Percentiles rank a stretch among this genome's conserved stretches.
phyloP scores from a whole-genome alignment of 2,113 vertebrate genomes.

The Coracopsis vasa region DNA sequence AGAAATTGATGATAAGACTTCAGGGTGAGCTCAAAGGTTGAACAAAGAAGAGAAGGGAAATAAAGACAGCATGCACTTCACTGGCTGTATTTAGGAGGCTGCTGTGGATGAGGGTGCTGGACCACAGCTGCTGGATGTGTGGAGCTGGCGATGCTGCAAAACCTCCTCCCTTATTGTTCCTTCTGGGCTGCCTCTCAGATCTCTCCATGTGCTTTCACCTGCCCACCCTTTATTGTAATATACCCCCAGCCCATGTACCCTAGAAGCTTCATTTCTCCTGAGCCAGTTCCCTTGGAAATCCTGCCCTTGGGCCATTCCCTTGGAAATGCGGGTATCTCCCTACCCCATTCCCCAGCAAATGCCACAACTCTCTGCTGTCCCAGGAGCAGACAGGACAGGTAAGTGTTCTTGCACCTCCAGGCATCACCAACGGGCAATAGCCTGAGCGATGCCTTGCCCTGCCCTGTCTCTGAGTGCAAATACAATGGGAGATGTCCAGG shows the following conservation, averaged over 20 bases:
- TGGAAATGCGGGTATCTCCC: not conserved
- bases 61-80: not conserved
- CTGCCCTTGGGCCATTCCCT: not conserved
- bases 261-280: not conserved
- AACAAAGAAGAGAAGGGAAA: not conserved
- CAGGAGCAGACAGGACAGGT: not conserved
- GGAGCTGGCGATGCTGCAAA: not conserved
- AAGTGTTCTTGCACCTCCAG: not conserved
- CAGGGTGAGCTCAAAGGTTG: not conserved
- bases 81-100: not conserved
- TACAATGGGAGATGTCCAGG: not conserved
- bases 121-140: not conserved
- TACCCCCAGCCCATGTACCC: not conserved
- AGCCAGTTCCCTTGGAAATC: not conserved
- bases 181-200: not conserved
- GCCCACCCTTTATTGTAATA: not conserved
- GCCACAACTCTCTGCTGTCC: not conserved
- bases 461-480: not conserved
- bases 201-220: not conserved
- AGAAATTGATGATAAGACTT: not conserved
- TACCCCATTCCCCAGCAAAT: not conserved
- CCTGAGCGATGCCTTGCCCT: not conserved
- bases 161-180: not conserved
- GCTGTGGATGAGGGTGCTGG: not conserved
- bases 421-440: accelerated